Evolutionary conservation across 2,797 vertebrate species (phyloP).

Genomic region (Ficedula albicollis): DNA sequence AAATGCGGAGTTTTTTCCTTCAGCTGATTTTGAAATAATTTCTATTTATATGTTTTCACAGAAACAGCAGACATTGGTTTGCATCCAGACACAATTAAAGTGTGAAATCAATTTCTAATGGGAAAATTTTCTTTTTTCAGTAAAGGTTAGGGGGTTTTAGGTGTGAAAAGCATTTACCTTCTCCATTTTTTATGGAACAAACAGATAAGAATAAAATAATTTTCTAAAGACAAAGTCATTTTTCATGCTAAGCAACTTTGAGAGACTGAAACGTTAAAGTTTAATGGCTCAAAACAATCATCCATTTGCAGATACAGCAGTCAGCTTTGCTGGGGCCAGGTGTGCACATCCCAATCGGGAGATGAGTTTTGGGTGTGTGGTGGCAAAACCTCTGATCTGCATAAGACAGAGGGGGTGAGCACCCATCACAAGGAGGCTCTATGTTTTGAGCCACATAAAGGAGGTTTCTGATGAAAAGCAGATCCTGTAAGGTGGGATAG

Average conservation of each 20-base stretch:
- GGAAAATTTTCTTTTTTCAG: neutral
- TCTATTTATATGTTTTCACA: neutral
- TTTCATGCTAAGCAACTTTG: neutral
- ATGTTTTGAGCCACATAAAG: neutral
- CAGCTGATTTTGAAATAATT: neutral
- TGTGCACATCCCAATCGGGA: fast-evolving
- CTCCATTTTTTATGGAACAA: neutral
- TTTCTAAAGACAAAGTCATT: neutral
- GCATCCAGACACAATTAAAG: neutral
- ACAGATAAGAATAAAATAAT: neutral
- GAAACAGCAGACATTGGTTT: neutral
- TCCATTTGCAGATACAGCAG: neutral
- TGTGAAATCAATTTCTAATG: neutral
- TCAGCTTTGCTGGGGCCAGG: neutral
- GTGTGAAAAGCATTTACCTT: neutral
- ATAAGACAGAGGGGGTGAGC: neutral
- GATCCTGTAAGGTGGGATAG: too few species aligned
- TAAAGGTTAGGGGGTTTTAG: fast-evolving
- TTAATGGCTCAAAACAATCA: neutral
- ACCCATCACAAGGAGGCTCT: neutral
- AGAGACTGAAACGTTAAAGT: neutral
- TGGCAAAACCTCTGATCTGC: neutral
- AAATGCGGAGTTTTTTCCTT: neutral
- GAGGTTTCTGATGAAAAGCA: neutral
- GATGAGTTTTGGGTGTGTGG: neutral